Base-by-base conservation (phyloP, 1,140 invertebrate species). In the Sipha flava region DNA sequence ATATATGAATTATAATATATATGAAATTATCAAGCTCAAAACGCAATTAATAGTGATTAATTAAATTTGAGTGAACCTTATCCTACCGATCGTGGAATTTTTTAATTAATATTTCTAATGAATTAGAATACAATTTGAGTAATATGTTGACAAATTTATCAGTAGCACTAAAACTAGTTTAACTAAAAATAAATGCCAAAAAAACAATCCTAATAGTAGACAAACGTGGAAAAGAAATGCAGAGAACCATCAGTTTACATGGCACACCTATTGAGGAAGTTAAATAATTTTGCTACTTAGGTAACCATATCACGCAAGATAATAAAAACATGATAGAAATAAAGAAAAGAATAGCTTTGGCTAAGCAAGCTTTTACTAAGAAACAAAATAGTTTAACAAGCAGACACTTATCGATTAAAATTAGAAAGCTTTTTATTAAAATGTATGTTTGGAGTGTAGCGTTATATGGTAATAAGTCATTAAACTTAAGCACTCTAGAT, bases 391-490 rank as follows among this genome's bases (percentile, higher is more conserved):
- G n/a, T n/a, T n/a, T n/a, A n/a, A n/a, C 49, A 54, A 54, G 18
- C 49, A 14, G 49, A 54, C 18, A 54, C 18, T 54, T 21, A 14
- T 54, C 49, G 18, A 14, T 52, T 29, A 54, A 77, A 23, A 49
- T 52, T n/a, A 57, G 43, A 49, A 77, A 57, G 10, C 47, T 29
- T 23, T 34, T 77, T 21, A 45, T 54, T 29, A 14, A 77, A 52
- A 57, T 26, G 14, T 77, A 12, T 77, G 73, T 77, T 29, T 57
- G 73, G 47, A 77, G 47, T 77, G 49, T 77, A 26, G 29, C 52
- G 12, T 77, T 77, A 77, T 77, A 77, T 77, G 73, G 73, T 31
- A 52, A 47, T 34, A 82, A 84, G 45, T 80, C 83, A 2, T 54
- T 2, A 18, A 54, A 14, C 6, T 2, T 54, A 54, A 54, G 18